phyloP scores from a whole-genome alignment of 2,888 invertebrate species.

The Malacosoma neustria region DNA sequence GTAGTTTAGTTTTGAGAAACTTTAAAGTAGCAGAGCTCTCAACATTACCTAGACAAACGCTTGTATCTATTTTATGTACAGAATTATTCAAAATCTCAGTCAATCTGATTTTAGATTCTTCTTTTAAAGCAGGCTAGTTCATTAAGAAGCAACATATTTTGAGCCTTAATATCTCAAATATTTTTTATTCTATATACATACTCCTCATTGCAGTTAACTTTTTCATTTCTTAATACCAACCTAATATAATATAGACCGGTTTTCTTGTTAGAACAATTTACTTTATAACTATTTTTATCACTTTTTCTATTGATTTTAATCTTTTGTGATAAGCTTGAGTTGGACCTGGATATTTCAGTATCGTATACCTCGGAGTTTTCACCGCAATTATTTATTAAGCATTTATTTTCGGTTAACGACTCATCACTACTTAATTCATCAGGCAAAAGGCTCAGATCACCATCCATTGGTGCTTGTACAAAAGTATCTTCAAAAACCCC shows the following conservation, averaged over 20 bases:
- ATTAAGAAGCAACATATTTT: slow-evolving; percentile 43
- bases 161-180: slow-evolving; percentile 52
- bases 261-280: slow-evolving; percentile 12
- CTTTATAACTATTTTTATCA: slow-evolving; percentile 12
- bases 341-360: not conserved
- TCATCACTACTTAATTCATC: slow-evolving; percentile 34
- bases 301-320: slow-evolving; percentile 15
- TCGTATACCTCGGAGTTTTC: slow-evolving; percentile 9
- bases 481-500: slow-evolving; percentile 50
- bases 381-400: slow-evolving; percentile 30
- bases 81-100: slow-evolving; percentile 17
- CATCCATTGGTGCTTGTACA: slow-evolving; percentile 29
- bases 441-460: slow-evolving; percentile 24
- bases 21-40: slow-evolving; percentile 31
- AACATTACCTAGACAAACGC: slow-evolving; percentile 19
- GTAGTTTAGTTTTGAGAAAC: slow-evolving; percentile 36
- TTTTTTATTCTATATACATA: slow-evolving; percentile 44
- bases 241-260: slow-evolving; percentile 22
- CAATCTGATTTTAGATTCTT: slow-evolving; percentile 23
- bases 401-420: slow-evolving; percentile 41
- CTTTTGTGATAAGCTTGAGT: slow-evolving; percentile 5
- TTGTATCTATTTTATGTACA: slow-evolving; percentile 29
- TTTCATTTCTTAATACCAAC: slow-evolving; percentile 18
- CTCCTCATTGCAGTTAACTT: slow-evolving; percentile 17
- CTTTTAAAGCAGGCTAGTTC: slow-evolving; percentile 38